A percentile compares a stretch with the other conserved stretches of the same genome.
These are phyloP conservation scores for Tor tambroides DNA, from an alignment of 2,113 vertebrate genomes.

Conservation along the genomic window DNA sequence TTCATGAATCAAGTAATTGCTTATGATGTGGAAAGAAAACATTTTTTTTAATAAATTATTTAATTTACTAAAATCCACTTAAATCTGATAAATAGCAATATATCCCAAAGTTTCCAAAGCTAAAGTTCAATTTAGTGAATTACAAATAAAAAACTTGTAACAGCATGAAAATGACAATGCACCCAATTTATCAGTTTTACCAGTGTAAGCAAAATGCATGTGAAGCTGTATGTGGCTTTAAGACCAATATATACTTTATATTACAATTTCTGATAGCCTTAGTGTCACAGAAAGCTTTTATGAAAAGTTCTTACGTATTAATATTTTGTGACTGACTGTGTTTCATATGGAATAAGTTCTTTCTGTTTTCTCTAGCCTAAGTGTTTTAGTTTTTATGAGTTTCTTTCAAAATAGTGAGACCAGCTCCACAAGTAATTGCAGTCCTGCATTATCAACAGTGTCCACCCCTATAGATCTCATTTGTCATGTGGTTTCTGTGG, in stretches of 20 bases:
- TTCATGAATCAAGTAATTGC: background rate
- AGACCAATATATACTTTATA: background rate
- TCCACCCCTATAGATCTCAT: too few species aligned
- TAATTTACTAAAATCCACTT: background rate
- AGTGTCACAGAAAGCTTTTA: background rate
- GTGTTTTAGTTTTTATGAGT: background rate
- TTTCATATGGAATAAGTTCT: background rate
- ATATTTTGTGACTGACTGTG: background rate
- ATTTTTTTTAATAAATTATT: background rate
- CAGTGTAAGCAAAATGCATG: background rate
- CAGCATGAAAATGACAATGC: background rate
- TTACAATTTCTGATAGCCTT: background rate
- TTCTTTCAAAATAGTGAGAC: background rate
- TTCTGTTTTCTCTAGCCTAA: background rate
- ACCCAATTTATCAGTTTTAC: background rate
- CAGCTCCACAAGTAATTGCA: conserved; percentile 23
- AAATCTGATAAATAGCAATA: background rate
- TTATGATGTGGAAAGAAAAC: too few species aligned
- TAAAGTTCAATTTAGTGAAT: background rate
- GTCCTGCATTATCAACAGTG: conserved; percentile 36
- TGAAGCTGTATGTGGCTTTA: too few species aligned
- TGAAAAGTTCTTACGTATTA: background rate
- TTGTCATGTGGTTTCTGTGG: conserved; percentile 55
- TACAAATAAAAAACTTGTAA: background rate
- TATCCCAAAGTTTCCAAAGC: background rate